A percentile compares a stretch with the other conserved stretches of the same genome.
These are phyloP conservation scores for Schizothorax lantsangensis DNA, from an alignment of 2,797 vertebrate species.

Conservation along the genomic window DNA sequence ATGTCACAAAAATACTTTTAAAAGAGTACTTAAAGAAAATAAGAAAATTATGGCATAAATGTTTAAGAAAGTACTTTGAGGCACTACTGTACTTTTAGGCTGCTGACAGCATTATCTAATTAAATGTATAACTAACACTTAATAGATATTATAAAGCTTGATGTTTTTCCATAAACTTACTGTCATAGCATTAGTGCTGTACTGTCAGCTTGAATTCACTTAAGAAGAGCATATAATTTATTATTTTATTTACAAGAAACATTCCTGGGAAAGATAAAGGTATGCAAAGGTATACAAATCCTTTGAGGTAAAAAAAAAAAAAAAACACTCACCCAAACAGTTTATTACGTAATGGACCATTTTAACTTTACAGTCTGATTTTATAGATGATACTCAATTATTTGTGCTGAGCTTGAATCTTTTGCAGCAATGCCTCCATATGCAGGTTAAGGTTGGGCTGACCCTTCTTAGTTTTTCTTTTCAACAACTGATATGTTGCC, in stretches of 20 bases:
- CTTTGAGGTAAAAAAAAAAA: not conserved
- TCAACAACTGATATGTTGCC: conserved; percentile 87
- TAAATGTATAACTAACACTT: too few species aligned
- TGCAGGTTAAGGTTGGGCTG: conserved; percentile 96
- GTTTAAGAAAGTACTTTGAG: too few species aligned
- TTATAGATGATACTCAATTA: conserved; percentile 47
- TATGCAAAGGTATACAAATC: not conserved
- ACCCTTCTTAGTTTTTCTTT: conserved; percentile 93
- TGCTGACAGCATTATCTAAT: too few species aligned
- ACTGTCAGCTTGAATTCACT: not conserved
- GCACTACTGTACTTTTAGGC: too few species aligned
- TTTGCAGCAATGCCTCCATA: conserved; percentile 93
- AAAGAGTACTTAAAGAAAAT: too few species aligned
- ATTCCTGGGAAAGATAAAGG: not conserved
- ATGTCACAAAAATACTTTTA: too few species aligned
- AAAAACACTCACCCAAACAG: too few species aligned
- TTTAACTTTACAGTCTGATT: not conserved
- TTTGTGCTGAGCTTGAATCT: conserved; percentile 82
- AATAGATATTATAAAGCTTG: not conserved
- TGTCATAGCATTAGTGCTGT: not conserved
- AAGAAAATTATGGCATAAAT: too few species aligned
- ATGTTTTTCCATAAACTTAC: not conserved
- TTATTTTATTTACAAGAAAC: not conserved
- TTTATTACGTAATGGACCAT: too few species aligned
- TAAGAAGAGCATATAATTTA: too few species aligned